These are phyloP conservation scores for Calephelis virginiensis DNA, from an alignment of 1,140 invertebrate genomes.

Conservation along the genomic window DNA sequence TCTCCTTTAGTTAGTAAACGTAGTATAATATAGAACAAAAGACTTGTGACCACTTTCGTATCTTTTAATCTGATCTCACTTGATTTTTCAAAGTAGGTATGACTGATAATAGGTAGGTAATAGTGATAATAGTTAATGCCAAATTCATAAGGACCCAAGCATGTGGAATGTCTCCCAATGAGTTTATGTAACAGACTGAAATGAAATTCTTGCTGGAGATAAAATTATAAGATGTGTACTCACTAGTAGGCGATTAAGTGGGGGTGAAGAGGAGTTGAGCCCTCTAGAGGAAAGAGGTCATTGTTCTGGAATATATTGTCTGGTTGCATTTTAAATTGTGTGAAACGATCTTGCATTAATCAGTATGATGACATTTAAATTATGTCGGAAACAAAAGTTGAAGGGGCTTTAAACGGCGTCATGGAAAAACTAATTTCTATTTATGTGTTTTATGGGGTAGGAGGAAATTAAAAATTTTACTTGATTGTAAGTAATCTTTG, in stretches of 20 bases:
- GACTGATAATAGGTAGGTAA: too few relatives aligned
- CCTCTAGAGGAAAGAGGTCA: constrained; percentile 14
- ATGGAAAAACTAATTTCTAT: too few relatives aligned
- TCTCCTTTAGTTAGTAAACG: too few relatives aligned
- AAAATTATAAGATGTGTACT: constrained; percentile 15
- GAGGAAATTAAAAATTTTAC: too few relatives aligned
- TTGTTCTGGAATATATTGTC: constrained; percentile 18
- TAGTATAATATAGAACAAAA: too few relatives aligned
- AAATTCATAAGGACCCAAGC: neutral
- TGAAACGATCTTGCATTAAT: constrained; percentile 1
- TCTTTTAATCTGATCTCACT: too few relatives aligned
- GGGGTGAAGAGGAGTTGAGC: constrained; percentile 10
- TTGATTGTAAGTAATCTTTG: too few relatives aligned
- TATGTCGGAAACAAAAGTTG: neutral
- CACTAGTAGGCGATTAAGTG: constrained; percentile 15
- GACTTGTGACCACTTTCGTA: too few relatives aligned
- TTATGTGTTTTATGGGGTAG: too few relatives aligned
- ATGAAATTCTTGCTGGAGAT: constrained; percentile 6
- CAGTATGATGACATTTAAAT: neutral
- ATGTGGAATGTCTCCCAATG: neutral
- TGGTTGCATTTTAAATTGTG: constrained; percentile 1
- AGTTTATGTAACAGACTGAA: constrained; percentile 8
- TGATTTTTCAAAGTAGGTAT: too few relatives aligned
- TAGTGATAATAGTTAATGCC: neutral
- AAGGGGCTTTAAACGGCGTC: too few relatives aligned